A percentile compares a stretch with the other conserved stretches of the same genome.
These are phyloP conservation scores for Cephalotes varians DNA, from an alignment of 2,888 invertebrate species.

Conservation along the genomic window DNA sequence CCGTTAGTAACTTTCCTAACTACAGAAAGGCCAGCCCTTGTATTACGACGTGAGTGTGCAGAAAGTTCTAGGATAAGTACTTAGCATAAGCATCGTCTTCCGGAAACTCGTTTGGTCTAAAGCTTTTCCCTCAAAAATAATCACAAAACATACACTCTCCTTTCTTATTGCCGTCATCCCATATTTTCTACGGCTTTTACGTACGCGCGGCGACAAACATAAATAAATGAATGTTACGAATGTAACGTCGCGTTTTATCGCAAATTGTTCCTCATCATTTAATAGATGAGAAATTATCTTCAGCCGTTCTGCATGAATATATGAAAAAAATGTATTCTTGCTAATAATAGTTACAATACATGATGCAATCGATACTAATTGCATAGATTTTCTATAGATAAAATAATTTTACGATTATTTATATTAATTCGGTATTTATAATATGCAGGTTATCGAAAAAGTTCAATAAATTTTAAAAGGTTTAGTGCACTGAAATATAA, in stretches of 20 bases:
- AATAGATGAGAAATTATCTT: neutral
- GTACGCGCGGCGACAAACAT: neutral
- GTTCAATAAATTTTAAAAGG: neutral
- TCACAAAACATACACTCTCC: conserved; percentile 28
- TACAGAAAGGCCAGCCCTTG: conserved; percentile 21
- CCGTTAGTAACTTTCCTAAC: conserved; percentile 12
- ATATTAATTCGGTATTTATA: neutral
- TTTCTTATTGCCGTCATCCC: conserved; percentile 25
- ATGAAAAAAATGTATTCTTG: neutral
- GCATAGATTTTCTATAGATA: neutral
- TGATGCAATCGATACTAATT: neutral
- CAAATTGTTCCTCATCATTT: neutral
- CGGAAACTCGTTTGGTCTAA: conserved; percentile 45
- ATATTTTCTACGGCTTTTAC: neutral
- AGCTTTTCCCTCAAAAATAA: conserved; percentile 42
- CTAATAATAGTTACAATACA: neutral
- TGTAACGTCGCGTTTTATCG: conserved; percentile 14
- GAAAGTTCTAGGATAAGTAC: conserved; percentile 43
- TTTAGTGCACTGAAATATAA: neutral
- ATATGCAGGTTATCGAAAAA: neutral
- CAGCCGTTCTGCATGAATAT: neutral
- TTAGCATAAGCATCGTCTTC: conserved; percentile 54
- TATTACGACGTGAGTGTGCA: conserved; percentile 38
- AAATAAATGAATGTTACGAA: conserved; percentile 12
- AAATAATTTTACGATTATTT: conserved; percentile 2